Percentiles rank a stretch among this genome's conserved stretches.
Conservation (phyloP, 1,140 invertebrate genomes). For the Ladona fulva region DNA sequence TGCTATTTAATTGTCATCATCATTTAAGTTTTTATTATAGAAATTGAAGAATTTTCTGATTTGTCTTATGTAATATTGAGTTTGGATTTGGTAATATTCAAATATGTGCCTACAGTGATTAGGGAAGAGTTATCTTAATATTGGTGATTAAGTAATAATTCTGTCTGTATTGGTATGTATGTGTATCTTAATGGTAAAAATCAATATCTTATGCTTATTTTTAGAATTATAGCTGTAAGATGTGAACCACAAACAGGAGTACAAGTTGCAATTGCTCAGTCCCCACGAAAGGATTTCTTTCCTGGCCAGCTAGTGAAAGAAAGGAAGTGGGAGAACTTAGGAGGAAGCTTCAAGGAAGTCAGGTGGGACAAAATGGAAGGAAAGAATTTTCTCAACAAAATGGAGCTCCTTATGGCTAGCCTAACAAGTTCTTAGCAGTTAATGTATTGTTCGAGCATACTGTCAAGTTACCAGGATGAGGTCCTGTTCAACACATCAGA, state of each 20-base stretch:
- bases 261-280: slow-evolving; percentile 67
- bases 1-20: no score
- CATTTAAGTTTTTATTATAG: no score
- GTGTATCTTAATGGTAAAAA: no score
- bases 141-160: no score
- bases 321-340: slow-evolving; percentile 84
- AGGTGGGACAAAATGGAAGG: slow-evolving; percentile 91
- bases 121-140: no score
- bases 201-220: neutral
- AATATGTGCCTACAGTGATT: no score
- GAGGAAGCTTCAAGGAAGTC: slow-evolving; percentile 82
- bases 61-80: no score
- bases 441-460: slow-evolving; percentile 1
- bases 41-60: no score
- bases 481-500: slow-evolving; percentile 8
- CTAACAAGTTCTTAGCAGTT: slow-evolving; percentile 49
- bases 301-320: slow-evolving; percentile 77
- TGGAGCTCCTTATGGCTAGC: slow-evolving; percentile 92
- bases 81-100: no score
- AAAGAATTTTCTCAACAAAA: slow-evolving; percentile 94
- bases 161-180: no score
- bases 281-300: slow-evolving; percentile 77
- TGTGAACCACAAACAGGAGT: slow-evolving; percentile 64
- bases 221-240: slow-evolving; percentile 71
- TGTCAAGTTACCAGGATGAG: neutral